Percentiles rank a stretch among this genome's conserved stretches.
Conservation (phyloP, 2,113 vertebrate genomes). For the Crotalus horridus region DNA sequence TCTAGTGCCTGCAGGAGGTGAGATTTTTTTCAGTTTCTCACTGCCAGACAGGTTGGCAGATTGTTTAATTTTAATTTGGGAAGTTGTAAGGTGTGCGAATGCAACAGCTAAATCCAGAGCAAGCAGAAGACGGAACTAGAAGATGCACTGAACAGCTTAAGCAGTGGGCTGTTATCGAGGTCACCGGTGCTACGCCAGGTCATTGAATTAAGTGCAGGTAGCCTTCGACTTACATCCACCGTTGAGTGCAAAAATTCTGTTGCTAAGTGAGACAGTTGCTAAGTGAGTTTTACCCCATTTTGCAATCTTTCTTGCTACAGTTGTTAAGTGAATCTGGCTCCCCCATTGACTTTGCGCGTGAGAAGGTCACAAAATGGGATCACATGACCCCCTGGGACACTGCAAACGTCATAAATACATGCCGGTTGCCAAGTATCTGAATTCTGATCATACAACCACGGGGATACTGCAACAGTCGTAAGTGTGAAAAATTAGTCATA, state of each 20-base stretch:
- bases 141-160: conserved; percentile 47
- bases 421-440: not conserved
- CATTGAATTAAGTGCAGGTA: conserved; percentile 39
- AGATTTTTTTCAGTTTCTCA: conserved; percentile 60
- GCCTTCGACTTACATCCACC: not conserved
- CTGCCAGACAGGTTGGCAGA: conserved; percentile 58
- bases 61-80: conserved; percentile 69
- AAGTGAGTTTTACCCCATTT: not conserved
- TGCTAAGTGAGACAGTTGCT: not conserved
- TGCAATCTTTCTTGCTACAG: not conserved
- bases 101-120: conserved; percentile 41
- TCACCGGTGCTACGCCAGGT: conserved; percentile 49
- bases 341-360: not conserved
- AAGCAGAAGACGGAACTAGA: conserved; percentile 59
- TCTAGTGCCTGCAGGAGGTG: conserved; percentile 60
- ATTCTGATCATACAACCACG: not conserved
- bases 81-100: conserved; percentile 57
- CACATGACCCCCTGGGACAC: not conserved
- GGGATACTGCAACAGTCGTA: not conserved
- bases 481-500: not conserved
- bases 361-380: not conserved
- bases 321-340: not conserved
- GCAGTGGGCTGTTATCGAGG: conserved; percentile 57
- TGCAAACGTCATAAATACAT: not conserved
- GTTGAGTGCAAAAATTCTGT: not conserved